Percentiles rank a stretch among this genome's conserved stretches.
Conservation (phyloP, 2,888 invertebrate species). For the Catocala fraxini region DNA sequence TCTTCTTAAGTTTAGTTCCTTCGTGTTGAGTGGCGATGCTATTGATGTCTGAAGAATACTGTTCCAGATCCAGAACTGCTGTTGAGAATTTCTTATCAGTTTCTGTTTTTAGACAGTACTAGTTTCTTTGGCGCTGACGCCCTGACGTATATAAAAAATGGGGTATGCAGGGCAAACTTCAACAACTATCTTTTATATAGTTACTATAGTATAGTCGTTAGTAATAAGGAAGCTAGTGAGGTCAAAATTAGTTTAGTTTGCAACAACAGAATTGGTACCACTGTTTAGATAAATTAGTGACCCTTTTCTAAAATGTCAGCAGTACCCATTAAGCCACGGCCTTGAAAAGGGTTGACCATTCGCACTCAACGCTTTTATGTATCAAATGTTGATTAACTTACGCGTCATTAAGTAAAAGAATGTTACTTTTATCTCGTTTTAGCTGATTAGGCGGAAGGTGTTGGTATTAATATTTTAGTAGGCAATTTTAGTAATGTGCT, state of each 20-base stretch:
- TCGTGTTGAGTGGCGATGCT: no score
- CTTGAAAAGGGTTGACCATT: slow-evolving; percentile 75
- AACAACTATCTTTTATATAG: no score
- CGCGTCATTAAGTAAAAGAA: slow-evolving; percentile 44
- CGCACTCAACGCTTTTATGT: slow-evolving; percentile 61
- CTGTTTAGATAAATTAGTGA: slow-evolving; percentile 84
- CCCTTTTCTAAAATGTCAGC: slow-evolving; percentile 85
- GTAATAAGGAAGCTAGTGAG: background rate
- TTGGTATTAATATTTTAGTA: slow-evolving; percentile 13
- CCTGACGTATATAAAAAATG: no score
- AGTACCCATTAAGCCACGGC: slow-evolving; percentile 71
- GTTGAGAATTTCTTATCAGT: no score
- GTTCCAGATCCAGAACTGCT: no score
- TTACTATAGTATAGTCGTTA: no score
- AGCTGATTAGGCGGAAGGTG: slow-evolving; percentile 29
- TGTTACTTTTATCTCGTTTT: slow-evolving; percentile 42
- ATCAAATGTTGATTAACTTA: slow-evolving; percentile 66
- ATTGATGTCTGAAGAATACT: no score
- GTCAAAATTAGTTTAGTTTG: slow-evolving; percentile 9
- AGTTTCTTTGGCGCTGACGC: no score
- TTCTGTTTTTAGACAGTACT: no score
- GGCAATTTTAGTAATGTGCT: slow-evolving; percentile 11
- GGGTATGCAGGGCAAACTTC: no score
- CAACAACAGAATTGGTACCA: slow-evolving; percentile 48
- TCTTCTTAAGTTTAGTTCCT: no score